Base-by-base conservation (phyloP, 2,797 vertebrate species). In the Ctenopoma kingsleyae region DNA sequence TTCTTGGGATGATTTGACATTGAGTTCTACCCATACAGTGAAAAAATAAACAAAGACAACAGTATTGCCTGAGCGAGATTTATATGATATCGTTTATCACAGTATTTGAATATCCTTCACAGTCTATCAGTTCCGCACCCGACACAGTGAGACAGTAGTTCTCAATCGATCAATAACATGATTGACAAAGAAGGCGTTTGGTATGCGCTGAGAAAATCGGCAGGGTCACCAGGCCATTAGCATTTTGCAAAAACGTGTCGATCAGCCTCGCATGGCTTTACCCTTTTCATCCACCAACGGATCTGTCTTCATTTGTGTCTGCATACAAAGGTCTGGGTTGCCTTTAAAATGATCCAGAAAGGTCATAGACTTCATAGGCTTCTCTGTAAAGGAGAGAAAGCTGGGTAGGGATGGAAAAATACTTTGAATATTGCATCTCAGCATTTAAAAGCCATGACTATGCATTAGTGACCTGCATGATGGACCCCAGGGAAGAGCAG, bases 231-330 rank as follows among this genome's bases (percentile, higher is more conserved):
- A 3, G 63, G 71, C 83, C 87, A 84, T 94, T 93, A 92, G 86
- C 87, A 91, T 92, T 92, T 92, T 69, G 83, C 87, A 82, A 91
- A 91, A 91, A 89, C 47, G 80, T 93, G 91, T 93, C 90, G 76
- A 91, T 91, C 90, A 88, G 56, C 61, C 81, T 71, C 36, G 77
- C 85, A 69, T 89, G 84, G 79, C 89, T 92, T 93, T 94, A 93
- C 90, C 93, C 94, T 94, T 94, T 94, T 93, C 93, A 92, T 93
- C 89, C 89, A 80, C 81, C 86, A 41, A 77, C 67, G 80, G 82
- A 93, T 94, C 92, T 87, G 92, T 93, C 93, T 94, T 94, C 89
- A 93, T 93, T 94, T 91, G 92, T 92, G 91, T 89, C 88, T 87
- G 85, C 90, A 74, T 80, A 90, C 90, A 94, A 93, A 94, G 93